Evolutionary conservation across 2,113 vertebrate genomes (phyloP), one percentile per base, ranked within the genome.

Genomic region (Prunella fulvescens): DNA sequence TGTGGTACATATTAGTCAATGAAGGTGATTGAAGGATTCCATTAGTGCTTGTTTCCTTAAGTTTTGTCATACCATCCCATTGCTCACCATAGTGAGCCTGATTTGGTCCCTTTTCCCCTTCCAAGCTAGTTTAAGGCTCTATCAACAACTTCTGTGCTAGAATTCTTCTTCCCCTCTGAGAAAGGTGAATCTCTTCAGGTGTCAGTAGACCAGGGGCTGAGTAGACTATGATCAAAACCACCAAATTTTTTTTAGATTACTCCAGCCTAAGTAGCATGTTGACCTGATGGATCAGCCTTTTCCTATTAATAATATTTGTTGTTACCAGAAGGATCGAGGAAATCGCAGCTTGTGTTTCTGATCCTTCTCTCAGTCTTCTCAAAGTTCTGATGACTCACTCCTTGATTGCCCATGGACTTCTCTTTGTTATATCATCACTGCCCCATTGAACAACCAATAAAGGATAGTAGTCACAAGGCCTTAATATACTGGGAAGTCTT

Each of bases 81-180:
- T 64, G 69, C 12, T 64, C 17, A 22, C 22, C 17, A 20, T 35
- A 26, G 31, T 0, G 0, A 35, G 29, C 10, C 44, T 31, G 17
- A 25, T 66, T 35, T 58, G 25, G 11, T 58, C 44, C 24, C 20
- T 86, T 66, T 42, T 10, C 25, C 31, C 35, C 13, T 66, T 58
- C 48, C 14, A 64, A 33, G 6, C 39, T 39, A 39, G 11, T 47
- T 73, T 33, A 64, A 39, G 54, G 23, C n/a, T 54, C n/a, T 54
- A 2, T 64, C n/a, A 64, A 28, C 23, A 26, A 15, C 5, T 28
- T 4, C 8, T 54, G 12, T 18, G 9, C 53, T 67, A 51, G 25
- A 58, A 14, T n/a, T 37, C 51, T 31, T 48, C 31, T 25, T 66
- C 31, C 8, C 3, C 11, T 37, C 62, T 67, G 44, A 58, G 37